A percentile compares a stretch with the other conserved stretches of the same genome.
These are phyloP conservation scores for Pseudoatta argentina DNA, from an alignment of 1,140 invertebrate species.

Conservation along the genomic window DNA sequence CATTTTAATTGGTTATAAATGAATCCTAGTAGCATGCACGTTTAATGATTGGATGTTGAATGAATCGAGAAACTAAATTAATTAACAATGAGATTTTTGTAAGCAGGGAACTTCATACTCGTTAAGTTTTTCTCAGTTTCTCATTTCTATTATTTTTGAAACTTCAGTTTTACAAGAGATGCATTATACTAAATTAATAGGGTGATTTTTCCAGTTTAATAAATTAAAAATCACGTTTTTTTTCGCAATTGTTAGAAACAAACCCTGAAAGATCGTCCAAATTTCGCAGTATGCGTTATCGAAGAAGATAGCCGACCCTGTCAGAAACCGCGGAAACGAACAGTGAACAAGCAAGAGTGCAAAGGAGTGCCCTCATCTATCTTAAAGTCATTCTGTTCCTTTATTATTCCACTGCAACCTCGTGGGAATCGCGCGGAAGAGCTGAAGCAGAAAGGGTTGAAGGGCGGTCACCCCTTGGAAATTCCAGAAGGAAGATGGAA, in stretches of 20 bases:
- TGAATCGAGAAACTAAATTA: no score
- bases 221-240: not conserved
- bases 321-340: constrained; percentile 6
- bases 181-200: not conserved
- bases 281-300: not conserved
- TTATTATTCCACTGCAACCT: constrained; percentile 44
- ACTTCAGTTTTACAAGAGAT: not conserved
- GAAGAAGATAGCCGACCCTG: not conserved
- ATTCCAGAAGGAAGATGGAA: constrained; percentile 60
- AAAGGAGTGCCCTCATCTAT: constrained; percentile 31
- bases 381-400: constrained; percentile 43
- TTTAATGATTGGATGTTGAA: no score
- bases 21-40: no score
- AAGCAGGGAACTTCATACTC: no score
- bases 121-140: not conserved
- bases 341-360: not conserved
- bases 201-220: not conserved
- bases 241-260: not conserved
- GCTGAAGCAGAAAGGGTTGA: not conserved
- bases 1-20: no score
- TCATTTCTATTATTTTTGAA: not conserved
- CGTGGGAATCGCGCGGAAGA: constrained; percentile 14
- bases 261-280: not conserved
- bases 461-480: constrained; percentile 55
- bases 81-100: no score